Base-by-base conservation (phyloP, 2,113 vertebrate genomes). In the Alces alces region DNA sequence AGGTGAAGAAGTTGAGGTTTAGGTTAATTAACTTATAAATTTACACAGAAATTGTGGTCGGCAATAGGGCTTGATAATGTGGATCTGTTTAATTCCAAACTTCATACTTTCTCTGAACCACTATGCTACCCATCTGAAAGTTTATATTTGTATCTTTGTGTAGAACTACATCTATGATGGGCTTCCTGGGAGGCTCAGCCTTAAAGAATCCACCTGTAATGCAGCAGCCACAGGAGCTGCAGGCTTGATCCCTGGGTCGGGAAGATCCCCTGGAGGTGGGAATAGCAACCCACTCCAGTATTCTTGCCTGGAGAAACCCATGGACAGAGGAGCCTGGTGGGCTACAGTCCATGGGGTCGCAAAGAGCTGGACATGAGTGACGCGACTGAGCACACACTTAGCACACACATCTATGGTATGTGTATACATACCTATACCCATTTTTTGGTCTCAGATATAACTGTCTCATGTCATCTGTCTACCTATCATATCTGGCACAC, bases 1-100 rank as follows among this genome's bases (percentile, higher is more conserved):
- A 91, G 45, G n/a, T 95, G 64, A 88, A 61, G 30, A 96, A 96
- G 73, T 39, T 70, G 60, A 94, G 61, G 15, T 25, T 93, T 76
- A 27, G 60, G 28, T 93, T 95, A 88, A 91, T 86, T 96, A 73
- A 86, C 28, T 50, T 55, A 70, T 15, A 87, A 10, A 70, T 86
- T 43, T 96, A 7, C 27, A 78, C 19, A 76, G 25, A 90, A 52
- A 58, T 43, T 86, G 43, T 52, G 23, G 16, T 13, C 60, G 7
- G 28, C 36, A 58, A 54, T 27, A 82, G 39, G 30, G 54, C 17
- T 80, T 82, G 33, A 73, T 39, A 82, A 45, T 30, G 39, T 89
- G n/a, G n/a, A 79, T 93, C 11, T 88, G 5, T 86, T 86, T 91
- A 33, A 90, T 28, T 39, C 1, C 33, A 90, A 79, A 83, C 55